Conservation (phyloP, 92 coral and sea anemone genomes). For the Parazoanthus darwini region DNA sequence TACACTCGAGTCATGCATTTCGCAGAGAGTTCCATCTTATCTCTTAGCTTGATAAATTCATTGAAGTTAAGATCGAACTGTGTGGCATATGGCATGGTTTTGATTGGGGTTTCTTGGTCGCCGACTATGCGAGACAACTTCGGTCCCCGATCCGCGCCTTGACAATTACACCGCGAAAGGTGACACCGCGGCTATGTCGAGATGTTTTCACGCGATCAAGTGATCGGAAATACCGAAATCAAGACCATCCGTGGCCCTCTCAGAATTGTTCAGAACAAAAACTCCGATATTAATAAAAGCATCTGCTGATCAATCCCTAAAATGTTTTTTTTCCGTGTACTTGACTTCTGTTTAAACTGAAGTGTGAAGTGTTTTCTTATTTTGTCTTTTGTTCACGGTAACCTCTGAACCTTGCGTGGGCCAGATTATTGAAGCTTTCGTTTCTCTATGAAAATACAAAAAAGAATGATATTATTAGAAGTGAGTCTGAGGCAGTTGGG, state of each 20-base stretch:
- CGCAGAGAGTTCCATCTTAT: background rate
- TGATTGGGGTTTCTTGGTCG: constrained; percentile 4
- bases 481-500: background rate
- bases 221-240: constrained; percentile 45
- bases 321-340: background rate
- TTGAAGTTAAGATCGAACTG: background rate
- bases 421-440: background rate
- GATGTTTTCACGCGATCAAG: constrained; percentile 48
- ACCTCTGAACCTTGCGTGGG: constrained; percentile 22
- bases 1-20: constrained; percentile 18
- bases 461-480: background rate
- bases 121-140: constrained; percentile 19
- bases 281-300: background rate
- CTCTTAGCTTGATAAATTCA: background rate
- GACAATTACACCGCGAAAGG: constrained; percentile 36
- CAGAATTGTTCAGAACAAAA: background rate
- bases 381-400: background rate
- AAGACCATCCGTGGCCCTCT: constrained; percentile 11
- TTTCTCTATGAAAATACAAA: background rate
- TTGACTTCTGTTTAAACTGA: background rate
- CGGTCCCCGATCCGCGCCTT: constrained; percentile 33
- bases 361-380: background rate
- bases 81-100: background rate
- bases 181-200: constrained; percentile 21
- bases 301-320: background rate